phyloP scores from a whole-genome alignment of 2,888 invertebrate genomes.

The Eristalis pertinax region DNA sequence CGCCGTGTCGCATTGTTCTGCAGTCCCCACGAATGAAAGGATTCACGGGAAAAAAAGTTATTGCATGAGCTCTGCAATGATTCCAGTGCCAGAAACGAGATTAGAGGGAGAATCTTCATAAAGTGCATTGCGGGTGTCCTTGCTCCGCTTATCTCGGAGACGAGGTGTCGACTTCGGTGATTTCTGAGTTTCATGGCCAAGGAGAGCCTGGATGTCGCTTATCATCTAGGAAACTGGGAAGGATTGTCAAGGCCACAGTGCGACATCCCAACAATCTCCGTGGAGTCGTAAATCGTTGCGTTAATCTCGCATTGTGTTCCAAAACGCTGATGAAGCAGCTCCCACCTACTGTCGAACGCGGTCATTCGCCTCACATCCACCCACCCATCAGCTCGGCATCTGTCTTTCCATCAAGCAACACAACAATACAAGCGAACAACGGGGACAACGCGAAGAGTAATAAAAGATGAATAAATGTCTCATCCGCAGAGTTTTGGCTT shows the following conservation, averaged over 20 bases:
- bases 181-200: background rate
- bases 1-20: background rate
- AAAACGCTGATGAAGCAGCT: background rate
- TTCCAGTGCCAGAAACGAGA: background rate
- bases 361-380: background rate
- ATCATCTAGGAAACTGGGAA: too few relatives aligned
- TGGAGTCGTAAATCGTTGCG: background rate
- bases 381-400: background rate
- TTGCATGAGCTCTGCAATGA: background rate
- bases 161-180: background rate
- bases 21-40: background rate
- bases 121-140: background rate
- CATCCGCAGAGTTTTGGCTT: background rate
- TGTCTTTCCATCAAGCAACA: background rate
- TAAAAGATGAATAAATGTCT: constrained; percentile 14
- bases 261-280: too few relatives aligned
- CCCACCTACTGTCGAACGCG: background rate
- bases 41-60: background rate
- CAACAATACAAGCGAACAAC: background rate
- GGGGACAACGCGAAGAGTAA: background rate
- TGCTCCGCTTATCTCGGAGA: background rate
- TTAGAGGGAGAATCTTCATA: background rate
- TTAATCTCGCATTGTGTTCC: background rate
- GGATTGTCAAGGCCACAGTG: too few relatives aligned
- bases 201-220: too few relatives aligned